Conservation (phyloP, 2,113 vertebrate genomes). For the Hymenochirus boettgeri region DNA sequence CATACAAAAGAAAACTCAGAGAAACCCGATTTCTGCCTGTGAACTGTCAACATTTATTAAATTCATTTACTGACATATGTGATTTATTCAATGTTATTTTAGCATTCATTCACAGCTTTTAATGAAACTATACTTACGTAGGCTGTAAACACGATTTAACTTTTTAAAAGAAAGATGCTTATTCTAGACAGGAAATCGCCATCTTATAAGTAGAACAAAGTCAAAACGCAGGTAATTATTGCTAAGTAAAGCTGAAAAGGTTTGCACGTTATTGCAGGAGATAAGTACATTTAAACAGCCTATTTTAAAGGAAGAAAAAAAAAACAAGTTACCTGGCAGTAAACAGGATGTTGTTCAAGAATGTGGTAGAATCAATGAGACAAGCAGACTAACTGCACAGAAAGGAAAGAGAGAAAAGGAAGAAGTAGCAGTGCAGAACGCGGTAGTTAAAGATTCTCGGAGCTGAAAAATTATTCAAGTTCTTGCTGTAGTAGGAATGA, state of each 20-base stretch:
- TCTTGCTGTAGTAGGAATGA: not conserved
- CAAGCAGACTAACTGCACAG: not conserved
- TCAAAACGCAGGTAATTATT: conserved; percentile 26
- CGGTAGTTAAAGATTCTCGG: not conserved
- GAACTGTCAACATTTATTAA: conserved; percentile 6
- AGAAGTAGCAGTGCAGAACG: not conserved
- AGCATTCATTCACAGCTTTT: not conserved
- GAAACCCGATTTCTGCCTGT: not conserved
- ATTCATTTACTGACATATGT: conserved; percentile 5
- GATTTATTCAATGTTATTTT: conserved; percentile 4
- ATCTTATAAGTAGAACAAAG: conserved; percentile 14
- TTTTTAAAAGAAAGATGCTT: not conserved
- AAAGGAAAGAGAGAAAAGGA: not conserved
- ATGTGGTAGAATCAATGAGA: not conserved
- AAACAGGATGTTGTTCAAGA: conserved; percentile 14
- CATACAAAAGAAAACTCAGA: not conserved
- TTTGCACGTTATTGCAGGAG: not conserved
- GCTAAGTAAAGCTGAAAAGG: conserved; percentile 9
- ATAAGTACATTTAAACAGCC: conserved; percentile 19
- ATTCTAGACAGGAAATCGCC: not conserved
- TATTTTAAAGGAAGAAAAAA: not conserved
- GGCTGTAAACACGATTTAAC: not conserved
- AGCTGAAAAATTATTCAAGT: conserved; percentile 10
- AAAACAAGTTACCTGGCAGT: conserved; percentile 7
- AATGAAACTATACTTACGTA: not conserved